Base-by-base conservation (phyloP, 2,888 invertebrate genomes). In the Perizoma flavofasciatum region DNA sequence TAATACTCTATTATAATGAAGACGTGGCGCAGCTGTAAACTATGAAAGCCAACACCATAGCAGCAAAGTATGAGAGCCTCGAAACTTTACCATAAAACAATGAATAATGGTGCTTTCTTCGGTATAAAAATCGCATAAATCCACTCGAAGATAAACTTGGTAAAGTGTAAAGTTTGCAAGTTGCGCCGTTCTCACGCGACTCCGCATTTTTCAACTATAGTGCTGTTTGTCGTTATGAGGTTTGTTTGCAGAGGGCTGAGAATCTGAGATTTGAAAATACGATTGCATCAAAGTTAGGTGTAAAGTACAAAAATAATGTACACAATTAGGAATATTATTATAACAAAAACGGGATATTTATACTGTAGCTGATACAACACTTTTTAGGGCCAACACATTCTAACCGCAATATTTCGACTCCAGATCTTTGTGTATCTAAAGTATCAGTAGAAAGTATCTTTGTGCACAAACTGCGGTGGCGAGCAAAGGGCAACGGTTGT, bases 71-170 rank as follows among this genome's bases (percentile, higher is more conserved):
- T 59, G 49, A 53, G 53, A 49, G 11, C 45, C 39, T 40, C 34
- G 22, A 10, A 61, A 61, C 58, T 61, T 55, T 50, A 44, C 51
- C 55, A 62, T 58, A 44, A 61, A 59, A 64, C 58, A 61, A 65
- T 61, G 55, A 59, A 60, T 62, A 67, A 65, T 62, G 59, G 58
- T 59, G 49, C 57, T 59, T 64, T 64, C 54, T 63, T 55, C 48
- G 48, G 63, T 63, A 60, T 61, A 63, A 59, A 66, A 66, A 63
- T 59, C 62, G 59, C 63, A 65, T 67, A 66, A 69, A 69, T 67
- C 66, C 66, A 65, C 49, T 64, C 59, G 60, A 59, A 63, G 65
- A 66, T 60, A 65, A 67, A 69, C 64, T 67, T 55, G 62, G 63
- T 60, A 59, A 52, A 59, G 58, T 59, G 59, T 48, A 51, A 65